Percentiles rank a stretch among this genome's conserved stretches.
phyloP scores from a whole-genome alignment of 2,797 vertebrate genomes.

The Schizopygopsis pylzovi region DNA sequence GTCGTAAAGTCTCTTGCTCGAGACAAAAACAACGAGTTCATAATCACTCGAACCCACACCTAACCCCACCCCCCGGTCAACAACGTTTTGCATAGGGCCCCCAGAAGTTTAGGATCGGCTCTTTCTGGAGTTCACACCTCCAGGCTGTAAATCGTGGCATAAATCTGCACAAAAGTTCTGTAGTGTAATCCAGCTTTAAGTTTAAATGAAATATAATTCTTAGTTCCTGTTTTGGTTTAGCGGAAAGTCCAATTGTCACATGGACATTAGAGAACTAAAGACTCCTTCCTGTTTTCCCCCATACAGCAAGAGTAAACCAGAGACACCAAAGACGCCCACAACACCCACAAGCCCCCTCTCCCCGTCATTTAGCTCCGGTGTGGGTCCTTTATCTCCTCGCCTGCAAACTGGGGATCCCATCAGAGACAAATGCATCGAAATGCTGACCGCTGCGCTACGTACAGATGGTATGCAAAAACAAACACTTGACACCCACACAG shows the following conservation, averaged over 20 bases:
- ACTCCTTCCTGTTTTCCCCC: conserved; percentile 13
- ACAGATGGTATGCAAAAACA: conserved; percentile 82
- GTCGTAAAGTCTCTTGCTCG: too few species aligned
- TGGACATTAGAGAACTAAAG: conserved; percentile 5
- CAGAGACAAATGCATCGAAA: conserved; percentile 96
- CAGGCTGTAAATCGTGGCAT: background rate
- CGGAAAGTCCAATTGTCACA: background rate
- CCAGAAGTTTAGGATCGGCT: too few species aligned
- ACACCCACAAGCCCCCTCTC: conserved; percentile 86
- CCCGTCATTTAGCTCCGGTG: conserved; percentile 76
- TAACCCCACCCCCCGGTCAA: too few species aligned
- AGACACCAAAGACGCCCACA: conserved; percentile 82
- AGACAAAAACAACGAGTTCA: too few species aligned
- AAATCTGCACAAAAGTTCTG: background rate
- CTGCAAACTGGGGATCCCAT: conserved; percentile 88
- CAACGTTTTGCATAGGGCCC: too few species aligned
- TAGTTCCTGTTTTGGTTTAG: background rate
- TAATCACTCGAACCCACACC: too few species aligned
- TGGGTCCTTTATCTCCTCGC: conserved; percentile 81
- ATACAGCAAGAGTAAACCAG: conserved; percentile 79
- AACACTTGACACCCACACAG: background rate
- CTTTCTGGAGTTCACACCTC: background rate
- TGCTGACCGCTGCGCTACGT: conserved; percentile 89
- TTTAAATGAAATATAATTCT: background rate
- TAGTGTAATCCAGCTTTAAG: background rate